phyloP scores from a whole-genome alignment of 2,888 invertebrate species.

The Cephonodes hylas region DNA sequence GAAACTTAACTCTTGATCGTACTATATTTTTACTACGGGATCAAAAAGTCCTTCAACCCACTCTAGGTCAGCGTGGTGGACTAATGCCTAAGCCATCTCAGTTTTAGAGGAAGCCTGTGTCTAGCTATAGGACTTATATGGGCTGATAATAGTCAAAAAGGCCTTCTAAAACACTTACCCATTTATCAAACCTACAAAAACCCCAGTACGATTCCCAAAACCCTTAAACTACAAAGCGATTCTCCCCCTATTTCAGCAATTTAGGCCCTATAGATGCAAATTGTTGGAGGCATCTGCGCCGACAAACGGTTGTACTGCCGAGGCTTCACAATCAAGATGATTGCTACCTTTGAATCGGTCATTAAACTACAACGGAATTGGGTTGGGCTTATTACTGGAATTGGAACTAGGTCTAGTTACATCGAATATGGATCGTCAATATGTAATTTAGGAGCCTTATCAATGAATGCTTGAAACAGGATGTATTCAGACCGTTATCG shows the following conservation, averaged over 20 bases:
- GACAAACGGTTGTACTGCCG: constrained; percentile 20
- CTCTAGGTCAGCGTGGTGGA: too few relatives aligned
- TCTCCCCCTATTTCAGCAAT: neutral
- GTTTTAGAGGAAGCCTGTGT: too few relatives aligned
- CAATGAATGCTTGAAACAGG: too few relatives aligned
- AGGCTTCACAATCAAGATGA: constrained; percentile 9
- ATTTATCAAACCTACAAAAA: neutral
- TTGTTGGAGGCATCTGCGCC: constrained; percentile 19
- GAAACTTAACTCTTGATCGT: too few relatives aligned
- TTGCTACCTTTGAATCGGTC: constrained; percentile 7
- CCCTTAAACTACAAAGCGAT: too few relatives aligned
- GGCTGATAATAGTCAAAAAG: too few relatives aligned
- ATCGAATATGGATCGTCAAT: neutral
- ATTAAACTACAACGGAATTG: neutral
- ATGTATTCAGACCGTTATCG: too few relatives aligned
- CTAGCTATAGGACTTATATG: too few relatives aligned
- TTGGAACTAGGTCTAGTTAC: neutral
- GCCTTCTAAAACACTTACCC: too few relatives aligned
- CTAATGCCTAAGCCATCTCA: too few relatives aligned
- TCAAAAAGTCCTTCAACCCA: too few relatives aligned
- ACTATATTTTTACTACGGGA: too few relatives aligned
- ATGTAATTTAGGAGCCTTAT: neutral
- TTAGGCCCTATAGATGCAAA: constrained; percentile 36
- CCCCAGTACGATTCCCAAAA: neutral
- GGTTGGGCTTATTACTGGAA: neutral